Evolutionary conservation across 2,797 vertebrate genomes (phyloP).

Genomic region (Miopithecus talapoin): DNA sequence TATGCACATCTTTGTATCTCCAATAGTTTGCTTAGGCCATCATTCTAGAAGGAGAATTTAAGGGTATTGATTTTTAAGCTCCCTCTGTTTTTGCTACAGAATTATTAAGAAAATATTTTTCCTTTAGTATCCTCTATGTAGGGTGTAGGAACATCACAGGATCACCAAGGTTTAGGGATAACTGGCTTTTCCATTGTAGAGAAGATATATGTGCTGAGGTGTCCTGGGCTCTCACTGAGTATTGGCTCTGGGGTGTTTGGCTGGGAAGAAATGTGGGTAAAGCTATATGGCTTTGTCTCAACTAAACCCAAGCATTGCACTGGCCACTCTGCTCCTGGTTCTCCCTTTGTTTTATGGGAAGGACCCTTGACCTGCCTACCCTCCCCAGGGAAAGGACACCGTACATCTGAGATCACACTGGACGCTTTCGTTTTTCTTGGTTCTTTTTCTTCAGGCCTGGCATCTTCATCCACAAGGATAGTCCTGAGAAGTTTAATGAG

Average conservation of each 20-base stretch:
- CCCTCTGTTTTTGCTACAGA: not conserved
- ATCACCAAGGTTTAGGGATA: not conserved
- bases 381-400: not conserved
- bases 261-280: not conserved
- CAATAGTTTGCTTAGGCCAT: not conserved
- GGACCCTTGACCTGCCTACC: not conserved
- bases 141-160: not conserved
- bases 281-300: not conserved
- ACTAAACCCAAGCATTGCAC: accelerated
- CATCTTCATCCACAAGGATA: not conserved
- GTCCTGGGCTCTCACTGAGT: not conserved
- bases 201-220: not conserved
- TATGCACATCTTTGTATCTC: not conserved
- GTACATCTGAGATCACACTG: not conserved
- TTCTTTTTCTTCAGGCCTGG: slow-evolving; percentile 32
- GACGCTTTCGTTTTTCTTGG: not conserved
- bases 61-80: not conserved
- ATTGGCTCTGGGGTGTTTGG: not conserved
- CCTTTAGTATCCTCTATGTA: not conserved
- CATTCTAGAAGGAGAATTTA: slow-evolving; percentile 21
- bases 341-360: not conserved
- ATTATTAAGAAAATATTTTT: not conserved
- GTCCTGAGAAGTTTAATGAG: slow-evolving; percentile 47
- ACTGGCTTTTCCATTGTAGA: not conserved
- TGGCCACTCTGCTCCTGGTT: not conserved